phyloP scores from a whole-genome alignment of 2,113 vertebrate genomes.

The Blennius ocellaris region DNA sequence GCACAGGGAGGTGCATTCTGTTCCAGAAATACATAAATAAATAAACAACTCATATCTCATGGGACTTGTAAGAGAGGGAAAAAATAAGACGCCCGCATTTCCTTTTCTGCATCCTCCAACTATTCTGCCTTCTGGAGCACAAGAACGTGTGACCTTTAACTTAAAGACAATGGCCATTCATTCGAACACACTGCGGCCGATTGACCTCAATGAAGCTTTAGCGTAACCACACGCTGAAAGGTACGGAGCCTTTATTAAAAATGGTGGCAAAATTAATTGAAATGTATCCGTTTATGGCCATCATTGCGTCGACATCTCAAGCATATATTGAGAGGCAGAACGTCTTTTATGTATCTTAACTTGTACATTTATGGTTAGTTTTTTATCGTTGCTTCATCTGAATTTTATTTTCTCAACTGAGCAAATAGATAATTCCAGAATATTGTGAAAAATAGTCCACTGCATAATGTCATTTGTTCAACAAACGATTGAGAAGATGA shows the following conservation, averaged over 20 bases:
- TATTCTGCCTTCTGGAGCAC: constrained; percentile 49
- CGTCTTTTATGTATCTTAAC: too few species aligned
- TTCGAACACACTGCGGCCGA: background rate
- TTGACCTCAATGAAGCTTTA: background rate
- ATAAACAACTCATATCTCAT: background rate
- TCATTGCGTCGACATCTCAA: background rate
- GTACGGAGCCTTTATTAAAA: too few species aligned
- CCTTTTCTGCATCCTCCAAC: constrained; percentile 64
- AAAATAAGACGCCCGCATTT: constrained; percentile 60
- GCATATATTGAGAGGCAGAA: too few species aligned
- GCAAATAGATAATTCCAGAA: too few species aligned
- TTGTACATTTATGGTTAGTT: too few species aligned
- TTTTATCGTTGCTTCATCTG: too few species aligned
- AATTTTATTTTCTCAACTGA: too few species aligned
- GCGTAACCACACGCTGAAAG: too few species aligned
- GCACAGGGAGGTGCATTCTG: background rate
- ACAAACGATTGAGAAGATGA: too few species aligned
- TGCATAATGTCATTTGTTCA: too few species aligned
- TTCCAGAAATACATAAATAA: too few species aligned
- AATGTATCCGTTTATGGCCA: background rate
- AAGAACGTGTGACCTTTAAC: constrained; percentile 55
- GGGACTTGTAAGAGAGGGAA: constrained; percentile 37
- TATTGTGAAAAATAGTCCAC: too few species aligned
- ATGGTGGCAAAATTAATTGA: background rate
- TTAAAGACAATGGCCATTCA: constrained; percentile 69